These are phyloP conservation scores for Pseudomugil tenellus DNA, from an alignment of 2,797 vertebrate species.

Conservation along the genomic window DNA sequence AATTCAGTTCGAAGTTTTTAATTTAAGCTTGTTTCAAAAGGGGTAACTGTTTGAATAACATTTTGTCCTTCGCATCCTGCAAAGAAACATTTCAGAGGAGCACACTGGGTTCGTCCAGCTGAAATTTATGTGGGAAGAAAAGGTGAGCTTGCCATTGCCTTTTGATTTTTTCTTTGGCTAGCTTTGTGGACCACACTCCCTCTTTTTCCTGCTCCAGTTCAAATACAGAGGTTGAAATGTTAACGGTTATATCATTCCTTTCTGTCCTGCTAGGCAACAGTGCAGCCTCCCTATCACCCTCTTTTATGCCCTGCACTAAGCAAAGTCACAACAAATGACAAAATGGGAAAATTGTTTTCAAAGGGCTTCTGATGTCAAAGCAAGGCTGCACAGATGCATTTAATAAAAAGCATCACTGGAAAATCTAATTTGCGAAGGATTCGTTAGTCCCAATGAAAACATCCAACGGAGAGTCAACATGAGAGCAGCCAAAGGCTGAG, in stretches of 20 bases:
- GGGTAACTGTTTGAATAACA: conserved; percentile 10
- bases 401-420: conserved; percentile 50
- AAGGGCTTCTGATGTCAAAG: conserved; percentile 41
- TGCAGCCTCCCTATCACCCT: conserved; percentile 37
- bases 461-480: conserved; percentile 47
- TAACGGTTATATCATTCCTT: conserved; percentile 61
- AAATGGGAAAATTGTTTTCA: conserved; percentile 34
- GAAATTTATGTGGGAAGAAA: conserved; percentile 36
- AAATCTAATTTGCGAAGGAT: conserved; percentile 65
- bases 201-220: conserved; percentile 34
- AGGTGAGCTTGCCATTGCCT: conserved; percentile 20
- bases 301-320: conserved; percentile 45
- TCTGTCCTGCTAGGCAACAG: conserved; percentile 59
- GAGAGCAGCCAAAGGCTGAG: conserved; percentile 45
- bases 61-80: conserved; percentile 11
- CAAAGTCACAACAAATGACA: conserved; percentile 55
- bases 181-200: conserved; percentile 4
- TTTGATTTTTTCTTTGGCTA: conserved; percentile 21
- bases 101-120: conserved; percentile 4
- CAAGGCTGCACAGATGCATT: conserved; percentile 33
- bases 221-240: conserved; percentile 61
- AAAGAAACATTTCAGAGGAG: conserved; percentile 17
- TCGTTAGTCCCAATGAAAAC: conserved; percentile 60
- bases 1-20: conserved; percentile 1
- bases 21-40: conserved; percentile 16